These are phyloP conservation scores for Gymnopithys bicolor DNA, from an alignment of 2,797 vertebrate genomes.

Conservation along the genomic window DNA sequence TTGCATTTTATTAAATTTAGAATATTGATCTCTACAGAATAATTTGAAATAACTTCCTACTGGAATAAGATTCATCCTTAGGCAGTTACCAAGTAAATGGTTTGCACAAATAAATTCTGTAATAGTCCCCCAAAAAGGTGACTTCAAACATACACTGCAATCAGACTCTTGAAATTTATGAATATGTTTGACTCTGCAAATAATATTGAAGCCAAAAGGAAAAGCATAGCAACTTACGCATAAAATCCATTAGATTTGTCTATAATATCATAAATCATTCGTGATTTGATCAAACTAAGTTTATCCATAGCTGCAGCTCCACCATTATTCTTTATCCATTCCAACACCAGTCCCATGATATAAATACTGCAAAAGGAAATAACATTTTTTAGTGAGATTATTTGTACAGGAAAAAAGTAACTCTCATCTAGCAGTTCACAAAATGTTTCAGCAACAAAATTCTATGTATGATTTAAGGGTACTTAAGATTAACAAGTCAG, in stretches of 20 bases:
- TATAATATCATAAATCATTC: slow-evolving; percentile 90
- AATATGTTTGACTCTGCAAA: background rate
- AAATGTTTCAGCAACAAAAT: background rate
- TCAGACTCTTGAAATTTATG: background rate
- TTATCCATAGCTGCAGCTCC: slow-evolving; percentile 87
- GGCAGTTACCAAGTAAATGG: background rate
- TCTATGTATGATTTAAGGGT: background rate
- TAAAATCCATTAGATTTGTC: slow-evolving; percentile 90
- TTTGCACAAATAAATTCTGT: background rate
- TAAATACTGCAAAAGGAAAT: slow-evolving; percentile 85
- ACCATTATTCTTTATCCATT: slow-evolving; percentile 94
- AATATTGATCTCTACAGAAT: background rate
- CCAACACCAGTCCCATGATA: slow-evolving; percentile 91
- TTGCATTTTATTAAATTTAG: background rate
- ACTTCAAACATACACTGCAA: background rate
- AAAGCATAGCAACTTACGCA: slow-evolving; percentile 81
- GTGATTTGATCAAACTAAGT: slow-evolving; percentile 89
- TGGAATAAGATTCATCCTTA: background rate
- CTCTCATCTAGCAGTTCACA: background rate
- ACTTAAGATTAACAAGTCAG: background rate
- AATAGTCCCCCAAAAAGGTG: background rate
- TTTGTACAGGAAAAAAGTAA: background rate
- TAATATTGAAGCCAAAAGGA: background rate
- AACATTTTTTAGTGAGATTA: background rate
- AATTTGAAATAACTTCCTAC: background rate